phyloP scores from a whole-genome alignment of 2,797 vertebrate species.

The Craterocephalus amniculus region DNA sequence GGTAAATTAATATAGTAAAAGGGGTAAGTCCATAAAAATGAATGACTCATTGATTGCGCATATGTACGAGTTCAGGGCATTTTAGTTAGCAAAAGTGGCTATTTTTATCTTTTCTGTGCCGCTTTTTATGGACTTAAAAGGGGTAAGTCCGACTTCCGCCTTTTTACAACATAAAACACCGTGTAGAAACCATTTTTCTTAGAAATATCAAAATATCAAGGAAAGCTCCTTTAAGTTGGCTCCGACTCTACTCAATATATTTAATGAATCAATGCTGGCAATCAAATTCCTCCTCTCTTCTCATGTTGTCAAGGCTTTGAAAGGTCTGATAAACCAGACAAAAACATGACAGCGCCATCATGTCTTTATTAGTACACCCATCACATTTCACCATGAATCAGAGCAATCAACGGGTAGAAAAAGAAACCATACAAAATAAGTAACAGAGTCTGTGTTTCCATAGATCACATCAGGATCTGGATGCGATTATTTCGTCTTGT shows the following conservation, averaged over 20 bases:
- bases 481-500: constrained; percentile 58
- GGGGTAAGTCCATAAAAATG: too few species aligned
- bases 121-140: too few species aligned
- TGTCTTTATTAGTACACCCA: constrained; percentile 74
- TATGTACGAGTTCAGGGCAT: too few species aligned
- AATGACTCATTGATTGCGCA: too few species aligned
- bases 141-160: too few species aligned
- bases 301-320: constrained; percentile 68
- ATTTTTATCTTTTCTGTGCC: too few species aligned
- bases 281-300: constrained; percentile 64
- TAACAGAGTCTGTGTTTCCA: constrained; percentile 39
- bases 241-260: constrained; percentile 62
- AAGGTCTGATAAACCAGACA: constrained; percentile 64
- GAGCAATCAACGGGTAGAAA: constrained; percentile 44
- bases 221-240: too few species aligned
- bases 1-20: too few species aligned
- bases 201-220: too few species aligned
- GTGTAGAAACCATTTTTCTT: too few species aligned
- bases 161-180: too few species aligned
- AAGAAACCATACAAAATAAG: constrained; percentile 39
- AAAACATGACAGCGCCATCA: constrained; percentile 52
- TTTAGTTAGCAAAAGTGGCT: too few species aligned
- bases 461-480: constrained; percentile 48
- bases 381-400: constrained; percentile 61
- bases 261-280: constrained; percentile 45